Percentiles rank a stretch among this genome's conserved stretches.
Evolutionary conservation across 1,140 invertebrate genomes (phyloP).

Genomic region (Dolichoris vasculosae): DNA sequence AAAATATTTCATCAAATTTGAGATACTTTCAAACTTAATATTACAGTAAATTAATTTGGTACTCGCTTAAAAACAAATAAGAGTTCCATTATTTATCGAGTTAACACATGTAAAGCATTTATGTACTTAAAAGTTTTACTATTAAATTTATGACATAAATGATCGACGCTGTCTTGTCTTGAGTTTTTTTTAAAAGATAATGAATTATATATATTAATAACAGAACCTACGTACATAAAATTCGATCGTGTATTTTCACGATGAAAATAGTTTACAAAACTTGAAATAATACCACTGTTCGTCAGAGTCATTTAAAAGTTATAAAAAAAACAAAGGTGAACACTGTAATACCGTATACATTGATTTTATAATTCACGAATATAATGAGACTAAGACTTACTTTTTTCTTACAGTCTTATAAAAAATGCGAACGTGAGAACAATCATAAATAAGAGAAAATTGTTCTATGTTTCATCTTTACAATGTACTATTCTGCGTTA

Average conservation of each 20-base stretch:
- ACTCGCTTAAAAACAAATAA: no score
- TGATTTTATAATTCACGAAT: conserved; percentile 26
- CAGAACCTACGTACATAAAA: not conserved
- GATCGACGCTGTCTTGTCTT: conserved; percentile 46
- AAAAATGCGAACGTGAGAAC: conserved; percentile 41
- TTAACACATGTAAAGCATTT: not conserved
- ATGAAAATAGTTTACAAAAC: conserved; percentile 76
- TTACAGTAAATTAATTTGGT: no score
- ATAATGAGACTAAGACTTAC: not conserved
- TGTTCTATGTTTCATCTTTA: not conserved
- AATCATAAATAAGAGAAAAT: conserved; percentile 29
- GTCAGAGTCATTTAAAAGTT: not conserved
- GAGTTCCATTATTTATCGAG: conserved; percentile 18
- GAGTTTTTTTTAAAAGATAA: conserved; percentile 54
- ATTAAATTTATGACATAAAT: conserved; percentile 42
- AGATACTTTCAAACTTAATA: no score
- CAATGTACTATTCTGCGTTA: not conserved
- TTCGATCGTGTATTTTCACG: conserved; percentile 75
- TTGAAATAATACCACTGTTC: not conserved
- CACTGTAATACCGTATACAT: not conserved
- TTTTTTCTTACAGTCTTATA: not conserved
- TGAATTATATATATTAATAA: conserved; percentile 16
- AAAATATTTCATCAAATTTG: no score
- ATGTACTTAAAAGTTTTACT: not conserved
- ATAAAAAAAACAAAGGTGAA: not conserved